These are phyloP conservation scores for Parapristionchus giblindavisi DNA, from an alignment of 2,888 invertebrate genomes.

Conservation along the genomic window DNA sequence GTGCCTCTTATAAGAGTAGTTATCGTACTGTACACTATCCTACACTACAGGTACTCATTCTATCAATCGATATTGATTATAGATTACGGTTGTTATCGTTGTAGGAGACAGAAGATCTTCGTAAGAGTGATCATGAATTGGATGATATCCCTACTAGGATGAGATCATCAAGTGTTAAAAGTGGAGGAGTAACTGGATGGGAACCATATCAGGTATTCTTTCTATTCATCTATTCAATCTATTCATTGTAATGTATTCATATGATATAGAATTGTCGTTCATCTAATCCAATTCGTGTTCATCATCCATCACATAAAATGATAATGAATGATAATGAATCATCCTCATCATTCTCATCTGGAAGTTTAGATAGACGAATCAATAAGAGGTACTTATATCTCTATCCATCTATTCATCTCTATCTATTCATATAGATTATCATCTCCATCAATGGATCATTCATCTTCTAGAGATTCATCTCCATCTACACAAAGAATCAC, in stretches of 20 bases:
- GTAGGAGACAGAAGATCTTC: slow-evolving; percentile 5
- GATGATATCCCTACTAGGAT: no score
- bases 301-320: no score
- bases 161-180: no score
- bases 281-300: no score
- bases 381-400: slow-evolving; percentile 20
- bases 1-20: slow-evolving; percentile 62
- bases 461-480: slow-evolving; percentile 31
- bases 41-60: slow-evolving; percentile 60
- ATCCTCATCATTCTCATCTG: slow-evolving; percentile 24
- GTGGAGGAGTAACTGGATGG: slow-evolving; percentile 34
- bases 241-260: no score
- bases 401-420: neutral
- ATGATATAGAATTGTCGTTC: no score
- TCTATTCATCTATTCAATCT: no score
- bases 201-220: slow-evolving; percentile 35
- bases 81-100: neutral
- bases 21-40: slow-evolving; percentile 67
- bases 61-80: no score
- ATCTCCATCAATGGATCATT: neutral
- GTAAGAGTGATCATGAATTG: slow-evolving; percentile 22
- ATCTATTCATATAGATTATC: neutral
- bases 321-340: no score
- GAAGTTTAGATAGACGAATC: slow-evolving; percentile 35
- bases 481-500: slow-evolving; percentile 50